Conservation (phyloP, 2,797 vertebrate genomes). For the Ptychadena robeensis region DNA sequence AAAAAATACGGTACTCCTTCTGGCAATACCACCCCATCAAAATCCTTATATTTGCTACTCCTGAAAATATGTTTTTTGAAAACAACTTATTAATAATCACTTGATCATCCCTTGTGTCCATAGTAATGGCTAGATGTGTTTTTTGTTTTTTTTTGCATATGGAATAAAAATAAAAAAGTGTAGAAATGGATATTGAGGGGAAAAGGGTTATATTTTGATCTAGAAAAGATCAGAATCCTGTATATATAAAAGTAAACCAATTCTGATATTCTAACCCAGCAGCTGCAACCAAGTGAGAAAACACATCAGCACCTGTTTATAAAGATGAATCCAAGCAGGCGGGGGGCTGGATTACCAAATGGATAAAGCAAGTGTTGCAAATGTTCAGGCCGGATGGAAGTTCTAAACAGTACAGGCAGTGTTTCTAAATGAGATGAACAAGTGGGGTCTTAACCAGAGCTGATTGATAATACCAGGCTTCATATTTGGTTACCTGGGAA, state of each 20-base stretch:
- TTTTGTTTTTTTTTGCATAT: no score
- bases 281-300: not conserved
- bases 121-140: no score
- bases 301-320: not conserved
- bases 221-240: no score
- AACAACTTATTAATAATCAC: no score
- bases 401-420: not conserved
- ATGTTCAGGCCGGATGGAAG: not conserved
- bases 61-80: no score
- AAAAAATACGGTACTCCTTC: no score
- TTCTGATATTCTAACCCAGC: not conserved
- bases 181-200: no score
- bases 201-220: no score
- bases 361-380: not conserved
- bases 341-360: not conserved
- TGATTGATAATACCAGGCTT: not conserved
- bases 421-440: not conserved
- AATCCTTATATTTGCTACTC: no score
- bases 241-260: not conserved
- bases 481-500: not conserved
- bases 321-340: not conserved
- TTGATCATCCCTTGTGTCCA: no score
- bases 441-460: not conserved
- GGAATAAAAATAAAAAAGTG: no score
- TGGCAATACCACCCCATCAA: no score